Percentiles rank a stretch among this genome's conserved stretches.
phyloP scores from a whole-genome alignment of 2,113 vertebrate genomes.

The Paramisgurnus dabryanus region DNA sequence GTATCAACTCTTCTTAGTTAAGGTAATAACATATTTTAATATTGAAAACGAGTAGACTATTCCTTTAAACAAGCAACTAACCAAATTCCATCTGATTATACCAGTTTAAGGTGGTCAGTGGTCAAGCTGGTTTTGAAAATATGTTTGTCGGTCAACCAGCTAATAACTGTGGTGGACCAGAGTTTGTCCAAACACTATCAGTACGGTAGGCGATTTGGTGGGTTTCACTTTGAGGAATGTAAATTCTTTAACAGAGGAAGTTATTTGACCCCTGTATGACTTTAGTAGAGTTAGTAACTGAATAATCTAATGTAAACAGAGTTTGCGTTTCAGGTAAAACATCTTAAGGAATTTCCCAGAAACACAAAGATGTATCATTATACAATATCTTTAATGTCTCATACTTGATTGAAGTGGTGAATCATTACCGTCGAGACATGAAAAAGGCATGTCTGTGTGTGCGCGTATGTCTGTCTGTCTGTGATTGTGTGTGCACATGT shows the following conservation, averaged over 20 bases:
- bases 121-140: no score
- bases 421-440: constrained; percentile 32
- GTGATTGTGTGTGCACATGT: not conserved
- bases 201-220: not conserved
- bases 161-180: no score
- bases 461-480: not conserved
- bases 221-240: not conserved
- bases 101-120: no score
- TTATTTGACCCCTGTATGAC: not conserved
- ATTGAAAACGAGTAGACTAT: no score
- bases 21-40: no score
- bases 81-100: no score
- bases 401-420: constrained; percentile 14
- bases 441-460: not conserved
- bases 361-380: constrained; percentile 19
- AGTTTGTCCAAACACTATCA: no score
- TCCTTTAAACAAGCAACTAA: no score
- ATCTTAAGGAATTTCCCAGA: constrained; percentile 21
- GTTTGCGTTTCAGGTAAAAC: not conserved
- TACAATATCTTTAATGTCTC: not conserved
- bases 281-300: not conserved
- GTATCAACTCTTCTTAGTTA: no score
- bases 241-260: not conserved
- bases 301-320: constrained; percentile 21
- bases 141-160: no score